phyloP scores from a whole-genome alignment of 2,797 vertebrate species.

The Propithecus perrieri region DNA sequence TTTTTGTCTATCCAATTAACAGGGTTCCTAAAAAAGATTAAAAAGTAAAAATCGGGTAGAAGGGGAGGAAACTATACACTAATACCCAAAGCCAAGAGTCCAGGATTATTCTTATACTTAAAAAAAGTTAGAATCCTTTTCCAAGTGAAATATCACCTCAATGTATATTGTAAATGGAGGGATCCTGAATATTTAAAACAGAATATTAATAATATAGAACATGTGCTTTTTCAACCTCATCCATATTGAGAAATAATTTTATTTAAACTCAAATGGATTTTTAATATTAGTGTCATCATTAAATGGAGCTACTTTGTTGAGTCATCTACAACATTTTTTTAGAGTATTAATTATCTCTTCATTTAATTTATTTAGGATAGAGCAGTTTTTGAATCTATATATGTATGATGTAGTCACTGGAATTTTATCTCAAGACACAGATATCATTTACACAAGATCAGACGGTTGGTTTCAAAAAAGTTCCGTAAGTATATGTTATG shows the following conservation, averaged over 20 bases:
- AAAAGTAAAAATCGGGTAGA: neutral
- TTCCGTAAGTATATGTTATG: neutral
- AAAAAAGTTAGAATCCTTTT: neutral
- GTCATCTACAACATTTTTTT: neutral
- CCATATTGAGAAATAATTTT: neutral
- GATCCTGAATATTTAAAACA: neutral
- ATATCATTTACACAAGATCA: neutral
- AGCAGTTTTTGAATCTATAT: neutral
- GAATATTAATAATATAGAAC: neutral
- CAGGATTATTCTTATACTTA: neutral
- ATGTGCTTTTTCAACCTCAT: neutral
- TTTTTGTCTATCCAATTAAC: conserved; percentile 1
- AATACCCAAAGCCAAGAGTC: neutral
- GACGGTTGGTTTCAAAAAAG: neutral
- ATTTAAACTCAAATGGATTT: neutral
- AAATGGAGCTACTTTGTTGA: neutral
- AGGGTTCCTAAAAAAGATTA: neutral
- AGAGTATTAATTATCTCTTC: neutral
- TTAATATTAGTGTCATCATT: neutral
- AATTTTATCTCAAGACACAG: conserved; percentile 38
- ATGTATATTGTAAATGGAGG: neutral
- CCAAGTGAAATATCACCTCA: neutral
- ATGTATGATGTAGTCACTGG: neutral
- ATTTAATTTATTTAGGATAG: neutral
- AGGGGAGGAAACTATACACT: neutral